Evolutionary conservation across 2,888 invertebrate genomes (phyloP).

Genomic region (Isoperla grammatica): DNA sequence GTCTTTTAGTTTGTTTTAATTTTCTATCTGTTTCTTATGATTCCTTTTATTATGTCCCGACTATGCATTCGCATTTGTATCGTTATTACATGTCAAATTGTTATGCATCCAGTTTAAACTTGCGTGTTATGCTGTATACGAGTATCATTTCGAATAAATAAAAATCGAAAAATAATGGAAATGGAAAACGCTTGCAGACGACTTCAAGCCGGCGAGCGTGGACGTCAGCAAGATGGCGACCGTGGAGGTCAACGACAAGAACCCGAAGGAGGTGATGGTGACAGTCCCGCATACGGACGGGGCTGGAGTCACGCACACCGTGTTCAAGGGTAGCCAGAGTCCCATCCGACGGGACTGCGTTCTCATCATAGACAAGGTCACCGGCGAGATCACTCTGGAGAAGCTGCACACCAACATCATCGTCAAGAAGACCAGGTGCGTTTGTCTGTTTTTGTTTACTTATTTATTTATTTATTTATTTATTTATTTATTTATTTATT

Average conservation of each 20-base stretch:
- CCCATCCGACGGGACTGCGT: constrained; percentile 94
- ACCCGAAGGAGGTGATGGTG: constrained; percentile 76
- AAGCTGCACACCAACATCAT: constrained; percentile 86
- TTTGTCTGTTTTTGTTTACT: no score
- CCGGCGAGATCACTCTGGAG: constrained; percentile 90
- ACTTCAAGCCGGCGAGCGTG: constrained; percentile 97
- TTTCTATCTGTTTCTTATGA: no score
- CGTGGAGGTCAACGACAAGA: constrained; percentile 82
- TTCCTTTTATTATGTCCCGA: no score
- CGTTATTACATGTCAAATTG: no score
- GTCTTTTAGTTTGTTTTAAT: no score
- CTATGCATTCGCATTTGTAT: no score
- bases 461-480: no score
- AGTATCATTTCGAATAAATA: no score
- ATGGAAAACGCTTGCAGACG: no score
- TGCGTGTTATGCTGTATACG: no score
- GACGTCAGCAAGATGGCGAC: constrained; percentile 87
- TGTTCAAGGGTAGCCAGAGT: constrained; percentile 91
- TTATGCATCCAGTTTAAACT: no score
- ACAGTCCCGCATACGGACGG: constrained; percentile 94
- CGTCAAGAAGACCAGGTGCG: constrained; percentile 83
- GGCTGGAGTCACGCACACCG: constrained; percentile 83
- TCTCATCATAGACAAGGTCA: constrained; percentile 84
- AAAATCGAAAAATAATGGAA: no score
- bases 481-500: background rate